Percentiles rank a stretch among this genome's conserved stretches.
Evolutionary conservation across 2,113 vertebrate species (phyloP).

Genomic region (Neogale vison): DNA sequence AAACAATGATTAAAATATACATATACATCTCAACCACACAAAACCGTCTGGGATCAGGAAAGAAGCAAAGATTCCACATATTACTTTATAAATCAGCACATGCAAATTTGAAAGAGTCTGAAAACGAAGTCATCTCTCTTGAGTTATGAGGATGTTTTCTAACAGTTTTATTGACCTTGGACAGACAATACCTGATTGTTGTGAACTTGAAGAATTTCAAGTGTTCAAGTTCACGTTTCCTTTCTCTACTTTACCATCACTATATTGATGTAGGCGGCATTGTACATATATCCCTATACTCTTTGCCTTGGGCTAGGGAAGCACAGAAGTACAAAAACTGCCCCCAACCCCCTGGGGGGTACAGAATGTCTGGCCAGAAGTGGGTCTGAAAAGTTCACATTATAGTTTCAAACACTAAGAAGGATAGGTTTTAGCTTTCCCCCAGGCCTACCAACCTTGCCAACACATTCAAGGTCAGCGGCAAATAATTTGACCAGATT

Average conservation of each 20-base stretch:
- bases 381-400: neutral
- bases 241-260: neutral
- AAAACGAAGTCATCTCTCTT: neutral
- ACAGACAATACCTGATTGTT: neutral
- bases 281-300: neutral
- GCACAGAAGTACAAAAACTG: neutral
- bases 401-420: neutral
- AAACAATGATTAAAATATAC: neutral
- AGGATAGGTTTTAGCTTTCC: neutral
- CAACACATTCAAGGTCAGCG: neutral
- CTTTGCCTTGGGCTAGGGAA: neutral
- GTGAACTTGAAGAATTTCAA: neutral
- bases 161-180: neutral
- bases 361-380: neutral
- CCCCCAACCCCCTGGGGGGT: neutral
- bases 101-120: neutral
- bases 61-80: neutral
- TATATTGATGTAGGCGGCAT: fast-evolving
- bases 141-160: neutral
- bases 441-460: no score
- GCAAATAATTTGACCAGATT: neutral
- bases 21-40: neutral
- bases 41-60: neutral
- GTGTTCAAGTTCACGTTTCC: no score
- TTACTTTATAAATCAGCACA: neutral